Percentiles rank a stretch among this genome's conserved stretches.
Conservation (phyloP, 2,797 vertebrate species). For the Ficedula albicollis region DNA sequence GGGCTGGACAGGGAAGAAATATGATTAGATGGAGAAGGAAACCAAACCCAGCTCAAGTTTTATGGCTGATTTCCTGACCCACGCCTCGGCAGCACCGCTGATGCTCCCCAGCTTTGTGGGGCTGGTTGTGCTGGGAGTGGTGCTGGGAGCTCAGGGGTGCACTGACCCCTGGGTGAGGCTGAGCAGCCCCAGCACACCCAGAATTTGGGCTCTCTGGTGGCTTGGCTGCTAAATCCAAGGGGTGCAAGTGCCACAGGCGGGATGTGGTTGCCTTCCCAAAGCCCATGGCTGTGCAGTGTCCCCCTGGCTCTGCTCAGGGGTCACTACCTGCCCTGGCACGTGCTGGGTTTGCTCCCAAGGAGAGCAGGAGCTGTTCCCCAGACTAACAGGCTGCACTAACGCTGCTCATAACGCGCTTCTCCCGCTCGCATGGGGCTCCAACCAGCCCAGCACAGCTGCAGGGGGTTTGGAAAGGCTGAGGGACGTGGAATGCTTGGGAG, state of each 20-base stretch:
- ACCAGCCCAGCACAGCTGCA: neutral
- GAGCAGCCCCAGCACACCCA: neutral
- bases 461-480: neutral
- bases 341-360: rapidly evolving
- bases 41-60: neutral
- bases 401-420: neutral
- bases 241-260: rapidly evolving
- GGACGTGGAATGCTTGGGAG: neutral
- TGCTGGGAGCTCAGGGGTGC: neutral
- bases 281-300: rapidly evolving
- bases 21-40: neutral
- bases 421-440: neutral
- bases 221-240: neutral
- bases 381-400: slow-evolving; percentile 64
- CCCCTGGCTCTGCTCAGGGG: rapidly evolving
- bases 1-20: neutral
- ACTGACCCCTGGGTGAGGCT: neutral
- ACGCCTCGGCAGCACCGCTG: rapidly evolving
- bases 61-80: neutral
- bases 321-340: rapidly evolving
- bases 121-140: rapidly evolving
- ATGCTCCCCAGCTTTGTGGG: neutral
- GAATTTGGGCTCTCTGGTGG: neutral
- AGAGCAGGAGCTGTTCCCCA: neutral
- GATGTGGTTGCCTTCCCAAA: rapidly evolving